Base-by-base conservation (phyloP, 2,888 invertebrate genomes). In the Achlya flavicornis region DNA sequence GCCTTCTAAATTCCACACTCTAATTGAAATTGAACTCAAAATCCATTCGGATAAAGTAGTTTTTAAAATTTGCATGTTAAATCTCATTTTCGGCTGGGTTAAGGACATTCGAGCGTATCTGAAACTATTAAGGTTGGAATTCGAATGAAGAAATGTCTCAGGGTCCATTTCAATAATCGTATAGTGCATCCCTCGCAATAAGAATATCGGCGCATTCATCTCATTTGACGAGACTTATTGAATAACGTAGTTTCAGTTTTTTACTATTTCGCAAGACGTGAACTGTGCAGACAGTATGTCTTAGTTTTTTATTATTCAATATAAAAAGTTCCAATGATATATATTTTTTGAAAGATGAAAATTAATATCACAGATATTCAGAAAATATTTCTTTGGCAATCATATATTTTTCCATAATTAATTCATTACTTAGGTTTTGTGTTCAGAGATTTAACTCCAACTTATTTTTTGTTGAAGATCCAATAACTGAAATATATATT, bases 181-280 rank as follows among this genome's bases (percentile, higher is more conserved):
- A 66, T 57, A 72, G 64, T 74, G 70, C 69, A 68, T 59, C 62
- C 67, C 58, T 63, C 64, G 73, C 75, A 76, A 67, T 74, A 71
- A 68, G 71, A 65, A 61, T 58, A 66, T 64, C 60, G 64, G 61
- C 61, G 69, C 71, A 66, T 62, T 74, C 68, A 66, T 71, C 66
- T 64, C 65, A 66, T 65, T 71, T 68, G 70, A 65, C 64, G 71
- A 71, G 66, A 71, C 66, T 71, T 77, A 76, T 73, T 76, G 68
- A 69, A 72, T 67, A 32, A n/a, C n/a, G n/a, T 63, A 63, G 64
- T 61, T 63, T 66, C 65, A 62, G 58, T 46, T 57, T 66, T 68
- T 65, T 68, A 65, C 61, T 64, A 61, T 53, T 53, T 19, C 19
- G 7, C 53, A 10, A 53, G 19, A 53, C 53, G 53, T 19, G 10